Conservation (phyloP, 2,113 vertebrate genomes). For the Perca flavescens region DNA sequence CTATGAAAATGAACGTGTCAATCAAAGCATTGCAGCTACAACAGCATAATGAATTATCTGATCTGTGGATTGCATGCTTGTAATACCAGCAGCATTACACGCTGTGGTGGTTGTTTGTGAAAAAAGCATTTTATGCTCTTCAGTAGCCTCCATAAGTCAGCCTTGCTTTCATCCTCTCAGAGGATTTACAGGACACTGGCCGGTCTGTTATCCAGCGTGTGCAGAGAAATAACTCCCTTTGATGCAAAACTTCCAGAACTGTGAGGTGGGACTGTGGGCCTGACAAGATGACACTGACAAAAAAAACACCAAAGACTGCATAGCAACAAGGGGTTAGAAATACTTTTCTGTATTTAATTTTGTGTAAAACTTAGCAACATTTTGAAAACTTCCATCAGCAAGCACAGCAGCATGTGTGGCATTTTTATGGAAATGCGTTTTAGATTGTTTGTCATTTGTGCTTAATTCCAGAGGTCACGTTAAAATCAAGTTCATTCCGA, state of each 20-base stretch:
- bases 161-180: constrained; percentile 30
- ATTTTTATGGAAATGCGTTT: neutral
- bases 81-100: neutral
- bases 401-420: neutral
- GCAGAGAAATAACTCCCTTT: constrained; percentile 35
- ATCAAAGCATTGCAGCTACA: neutral
- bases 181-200: constrained; percentile 42
- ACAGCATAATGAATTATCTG: neutral
- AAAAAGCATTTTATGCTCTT: constrained; percentile 20
- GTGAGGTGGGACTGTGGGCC: neutral
- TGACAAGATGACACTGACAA: neutral
- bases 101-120: neutral
- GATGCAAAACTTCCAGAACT: constrained; percentile 10
- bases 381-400: neutral
- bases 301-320: neutral
- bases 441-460: constrained; percentile 2
- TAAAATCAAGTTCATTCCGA: neutral
- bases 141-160: constrained; percentile 7
- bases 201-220: constrained; percentile 13
- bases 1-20: neutral
- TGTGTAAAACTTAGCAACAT: neutral
- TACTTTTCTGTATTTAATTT: neutral
- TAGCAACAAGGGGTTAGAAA: neutral
- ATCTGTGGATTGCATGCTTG: neutral
- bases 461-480: constrained; percentile 5